Evolutionary conservation across 2,797 vertebrate genomes (phyloP), one percentile per base, ranked within the genome.

Genomic region (Bovichtus diacanthus): DNA sequence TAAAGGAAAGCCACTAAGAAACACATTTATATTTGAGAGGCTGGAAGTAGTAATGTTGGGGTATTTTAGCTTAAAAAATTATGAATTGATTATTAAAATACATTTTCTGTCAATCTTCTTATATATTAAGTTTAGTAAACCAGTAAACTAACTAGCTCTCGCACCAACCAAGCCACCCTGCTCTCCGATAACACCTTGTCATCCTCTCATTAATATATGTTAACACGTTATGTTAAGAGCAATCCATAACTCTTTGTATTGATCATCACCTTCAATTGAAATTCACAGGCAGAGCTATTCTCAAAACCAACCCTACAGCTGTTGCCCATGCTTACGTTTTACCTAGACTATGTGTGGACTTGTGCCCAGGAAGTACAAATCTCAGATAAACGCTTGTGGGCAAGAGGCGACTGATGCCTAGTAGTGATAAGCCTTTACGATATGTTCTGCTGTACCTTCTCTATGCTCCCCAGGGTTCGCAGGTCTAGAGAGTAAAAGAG

Each of bases 351-450:
- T 39, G 36, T 70, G 70, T 88, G 82, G 84, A 84, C 87, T 76
- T 80, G 72, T 79, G 76, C 78, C 88, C 90, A 90, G 81, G 83
- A 92, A 86, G 87, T 90, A 80, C 47, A 79, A 81, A 85, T 82
- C 80, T 81, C 82, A 83, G 89, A 89, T 91, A 90, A 92, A 79
- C 4, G 44, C 21, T 67, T 84, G 79, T 71, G 76, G 68, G 66
- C 66, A 71, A 77, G 79, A 78, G 79, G 74, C 58, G 21, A 81
- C 87, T 64, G 87, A 93, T 88, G 81, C 77, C 84, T 69, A 60
- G 82, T 60, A 44, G 64, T 50, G 87, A 92, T 92, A 92, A 86
- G 84, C 82, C 65, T 82, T 82, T 86, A 86, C 23, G 75, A 87
- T 85, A 86, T 76, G 63, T 81, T 86, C 80, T 74, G 58, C 68